A percentile compares a stretch with the other conserved stretches of the same genome.
Conservation (phyloP, 2,797 vertebrate species). For the Mus minutoides region DNA sequence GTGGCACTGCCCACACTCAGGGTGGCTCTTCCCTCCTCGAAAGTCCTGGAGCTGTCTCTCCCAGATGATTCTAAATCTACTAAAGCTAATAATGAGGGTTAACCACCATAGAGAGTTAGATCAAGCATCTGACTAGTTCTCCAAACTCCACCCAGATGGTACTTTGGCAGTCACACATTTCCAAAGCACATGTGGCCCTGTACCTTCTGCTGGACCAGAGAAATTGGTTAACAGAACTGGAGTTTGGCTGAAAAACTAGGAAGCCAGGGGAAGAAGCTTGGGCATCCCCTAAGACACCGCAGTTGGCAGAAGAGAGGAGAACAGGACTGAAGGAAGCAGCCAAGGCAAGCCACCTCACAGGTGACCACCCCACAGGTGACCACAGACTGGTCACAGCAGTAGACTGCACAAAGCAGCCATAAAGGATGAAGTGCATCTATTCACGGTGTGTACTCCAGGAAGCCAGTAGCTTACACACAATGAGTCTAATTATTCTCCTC, state of each 20-base stretch:
- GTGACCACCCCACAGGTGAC: background rate
- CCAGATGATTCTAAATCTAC: background rate
- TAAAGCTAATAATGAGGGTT: background rate
- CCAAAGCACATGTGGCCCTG: background rate
- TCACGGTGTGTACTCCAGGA: background rate
- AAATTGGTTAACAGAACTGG: background rate
- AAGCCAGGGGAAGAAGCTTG: background rate
- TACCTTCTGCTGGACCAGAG: background rate
- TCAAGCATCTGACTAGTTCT: constrained; percentile 16
- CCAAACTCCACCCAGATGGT: background rate
- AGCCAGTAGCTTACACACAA: background rate
- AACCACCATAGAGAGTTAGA: background rate
- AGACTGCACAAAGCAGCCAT: background rate
- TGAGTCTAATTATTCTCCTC: background rate
- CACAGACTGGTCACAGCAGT: background rate
- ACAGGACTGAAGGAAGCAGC: background rate
- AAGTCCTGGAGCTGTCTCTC: background rate
- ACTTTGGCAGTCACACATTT: background rate
- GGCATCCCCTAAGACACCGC: background rate
- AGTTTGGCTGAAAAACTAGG: background rate
- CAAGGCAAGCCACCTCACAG: background rate
- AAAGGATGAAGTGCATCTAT: background rate
- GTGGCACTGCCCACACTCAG: background rate
- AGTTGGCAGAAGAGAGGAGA: background rate
- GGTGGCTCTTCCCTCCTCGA: background rate